Evolutionary conservation across 2,888 invertebrate species (phyloP), one percentile per base, ranked within the genome.

Genomic region (Apamea epomidion): DNA sequence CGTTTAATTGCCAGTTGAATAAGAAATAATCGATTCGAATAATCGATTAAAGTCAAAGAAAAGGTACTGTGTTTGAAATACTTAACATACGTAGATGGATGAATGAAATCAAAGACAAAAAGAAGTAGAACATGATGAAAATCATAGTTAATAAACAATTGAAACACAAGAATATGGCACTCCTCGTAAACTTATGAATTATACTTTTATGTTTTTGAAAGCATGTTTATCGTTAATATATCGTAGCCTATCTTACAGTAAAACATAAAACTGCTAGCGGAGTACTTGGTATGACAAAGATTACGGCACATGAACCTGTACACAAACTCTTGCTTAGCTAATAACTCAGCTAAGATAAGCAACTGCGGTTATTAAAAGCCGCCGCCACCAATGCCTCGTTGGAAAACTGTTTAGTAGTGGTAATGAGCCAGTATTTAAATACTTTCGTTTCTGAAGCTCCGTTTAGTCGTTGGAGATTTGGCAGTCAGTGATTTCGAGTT

Each of bases 1-100:
- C 25, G 37, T 29, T 65, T 77, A 64, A 84, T 72, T 62, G 42
- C 29, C 58, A 64, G 67, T 80, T 37, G 14, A 25, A 70, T 54
- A 51, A n/a, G 18, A 71, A n/a, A 14, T 37, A 48, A 48, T 16
- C 7, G 45, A 74, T n/a, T 18, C 2, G 1, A 68, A 45, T 37
- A 72, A n/a, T 73, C 18, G 12, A 70, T 45, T 37, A 48, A 32
- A 51, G 48, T 32, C 3, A 16, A 73, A 51, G 18, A 60, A 48
- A 60, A 4, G 6, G 5, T 18, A 32, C 0, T 45, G 7, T 64
- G 62, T 29, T 64, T n/a, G 3, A 32, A 54, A 64, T 51, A 7
- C 32, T 65, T 16, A 51, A 42, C 3, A 18, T n/a, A 45, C 0
- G 7, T 62, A 29, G 6, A 48, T 18, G 16, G 16, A 12, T 25